These are phyloP conservation scores for Nasonia vitripennis DNA, from an alignment of 1,140 invertebrate species.

Conservation along the genomic window DNA sequence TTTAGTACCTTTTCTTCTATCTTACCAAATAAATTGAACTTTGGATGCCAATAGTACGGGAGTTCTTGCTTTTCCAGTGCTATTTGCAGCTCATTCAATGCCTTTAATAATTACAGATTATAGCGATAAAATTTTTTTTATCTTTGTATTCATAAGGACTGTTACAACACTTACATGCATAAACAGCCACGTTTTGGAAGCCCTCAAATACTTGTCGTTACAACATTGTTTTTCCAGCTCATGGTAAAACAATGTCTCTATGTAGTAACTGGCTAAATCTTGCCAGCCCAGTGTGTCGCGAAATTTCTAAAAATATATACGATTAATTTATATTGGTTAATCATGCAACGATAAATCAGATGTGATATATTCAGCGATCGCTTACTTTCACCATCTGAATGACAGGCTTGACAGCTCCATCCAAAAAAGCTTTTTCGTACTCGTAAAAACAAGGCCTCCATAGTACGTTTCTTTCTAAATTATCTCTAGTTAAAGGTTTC, in stretches of 20 bases:
- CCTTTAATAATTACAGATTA: too few relatives aligned
- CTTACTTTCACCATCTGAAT: slow-evolving; percentile 62
- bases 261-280: slow-evolving; percentile 62
- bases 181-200: slow-evolving; percentile 40
- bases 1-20: not conserved
- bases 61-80: slow-evolving; percentile 36
- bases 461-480: not conserved
- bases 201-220: slow-evolving; percentile 35
- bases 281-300: slow-evolving; percentile 55
- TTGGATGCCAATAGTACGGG: slow-evolving; percentile 57
- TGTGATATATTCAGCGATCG: too few relatives aligned
- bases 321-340: not conserved
- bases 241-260: slow-evolving; percentile 62
- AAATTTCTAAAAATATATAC: slow-evolving; percentile 57
- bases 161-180: slow-evolving; percentile 45
- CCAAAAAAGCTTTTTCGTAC: slow-evolving; percentile 57
- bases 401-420: slow-evolving; percentile 53
- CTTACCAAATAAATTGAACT: slow-evolving; percentile 58
- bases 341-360: not conserved
- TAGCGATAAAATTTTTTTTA: not conserved
- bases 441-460: slow-evolving; percentile 61
- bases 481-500: slow-evolving; percentile 49
- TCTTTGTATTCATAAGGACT: not conserved
- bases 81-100: slow-evolving; percentile 51
- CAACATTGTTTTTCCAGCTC: slow-evolving; percentile 27